These are phyloP conservation scores for Quadroppia sp. DNA, from an alignment of 2,888 invertebrate genomes.

Conservation along the genomic window DNA sequence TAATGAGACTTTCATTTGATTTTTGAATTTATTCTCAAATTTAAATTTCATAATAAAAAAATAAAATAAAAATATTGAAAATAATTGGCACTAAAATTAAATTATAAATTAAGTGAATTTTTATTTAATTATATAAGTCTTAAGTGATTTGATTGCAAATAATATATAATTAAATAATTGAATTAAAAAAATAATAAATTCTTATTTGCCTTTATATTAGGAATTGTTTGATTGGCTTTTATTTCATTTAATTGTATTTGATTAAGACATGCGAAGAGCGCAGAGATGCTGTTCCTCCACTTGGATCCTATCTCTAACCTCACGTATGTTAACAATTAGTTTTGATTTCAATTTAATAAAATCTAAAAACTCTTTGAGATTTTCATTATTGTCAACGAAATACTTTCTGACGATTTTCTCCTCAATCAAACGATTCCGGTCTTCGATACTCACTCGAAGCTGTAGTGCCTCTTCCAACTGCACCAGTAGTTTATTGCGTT, in stretches of 20 bases:
- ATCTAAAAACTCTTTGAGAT: slow-evolving; percentile 73
- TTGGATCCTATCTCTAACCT: slow-evolving; percentile 71
- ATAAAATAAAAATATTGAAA: neutral
- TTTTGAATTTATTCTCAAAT: neutral
- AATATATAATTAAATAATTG: slow-evolving; percentile 13
- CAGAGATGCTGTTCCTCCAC: neutral
- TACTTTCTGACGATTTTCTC: slow-evolving; percentile 40
- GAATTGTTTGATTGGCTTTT: neutral
- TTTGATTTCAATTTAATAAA: slow-evolving; percentile 83
- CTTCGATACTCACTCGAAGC: slow-evolving; percentile 74
- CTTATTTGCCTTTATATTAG: neutral
- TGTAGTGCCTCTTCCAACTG: slow-evolving; percentile 77
- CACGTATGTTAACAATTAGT: slow-evolving; percentile 72
- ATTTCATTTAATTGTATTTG: neutral
- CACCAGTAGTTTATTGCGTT: slow-evolving; percentile 68
- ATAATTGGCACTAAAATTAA: slow-evolving; percentile 17
- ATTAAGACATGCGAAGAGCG: slow-evolving; percentile 11
- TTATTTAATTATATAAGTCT: neutral
- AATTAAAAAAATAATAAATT: neutral
- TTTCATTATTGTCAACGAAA: slow-evolving; percentile 59
- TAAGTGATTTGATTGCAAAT: neutral
- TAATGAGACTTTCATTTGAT: neutral
- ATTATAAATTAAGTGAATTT: neutral
- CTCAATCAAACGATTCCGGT: slow-evolving; percentile 65
- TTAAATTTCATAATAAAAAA: neutral